Evolutionary conservation across 2,113 vertebrate species (phyloP), one percentile per base, ranked within the genome.

Genomic region (Eleginops maclovinus): DNA sequence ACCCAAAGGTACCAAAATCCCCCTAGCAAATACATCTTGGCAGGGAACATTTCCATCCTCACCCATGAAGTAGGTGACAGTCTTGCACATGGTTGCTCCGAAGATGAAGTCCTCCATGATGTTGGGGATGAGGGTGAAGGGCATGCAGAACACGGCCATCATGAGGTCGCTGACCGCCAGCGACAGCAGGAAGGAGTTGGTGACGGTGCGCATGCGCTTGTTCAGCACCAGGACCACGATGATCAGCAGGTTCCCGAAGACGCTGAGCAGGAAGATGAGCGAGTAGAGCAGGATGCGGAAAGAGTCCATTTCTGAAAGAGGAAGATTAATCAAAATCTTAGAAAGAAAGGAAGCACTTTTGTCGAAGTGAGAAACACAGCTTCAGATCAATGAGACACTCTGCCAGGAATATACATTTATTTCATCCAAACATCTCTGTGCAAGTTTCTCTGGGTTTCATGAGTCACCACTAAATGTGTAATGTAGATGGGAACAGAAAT

Each of bases 181-280:
- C 0, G 98, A 99, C 72, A 99, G 95, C 92, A 99, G 93, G 94
- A 99, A 98, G 92, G 93, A 95, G 90, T 99, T 99, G 92, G 98
- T 99, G 92, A 99, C 96, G 0, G 98, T 99, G 19, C 97, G 95
- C 89, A 99, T 95, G 4, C 97, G 96, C 71, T 96, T 96, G 94
- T 97, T 98, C 65, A 96, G 85, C 10, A 93, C 87, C 93, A 98
- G 93, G 36, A 98, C 97, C 31, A 94, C 86, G 24, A 98, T 95
- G 79, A 99, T 96, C 67, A 99, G 94, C 4, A 94, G 84, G 40
- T 98, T 99, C 49, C 98, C 98, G 0, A 96, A 95, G 0, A 96
- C 94, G 3, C 97, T 97, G 75, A 98, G 93, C 68, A 96, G 86
- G 89, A 98, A 99, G 92, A 99, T 97, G 82, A 96, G 83, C 0